These are phyloP conservation scores for Drosophila pullipes DNA, from an alignment of 2,888 invertebrate genomes.

Conservation along the genomic window DNA sequence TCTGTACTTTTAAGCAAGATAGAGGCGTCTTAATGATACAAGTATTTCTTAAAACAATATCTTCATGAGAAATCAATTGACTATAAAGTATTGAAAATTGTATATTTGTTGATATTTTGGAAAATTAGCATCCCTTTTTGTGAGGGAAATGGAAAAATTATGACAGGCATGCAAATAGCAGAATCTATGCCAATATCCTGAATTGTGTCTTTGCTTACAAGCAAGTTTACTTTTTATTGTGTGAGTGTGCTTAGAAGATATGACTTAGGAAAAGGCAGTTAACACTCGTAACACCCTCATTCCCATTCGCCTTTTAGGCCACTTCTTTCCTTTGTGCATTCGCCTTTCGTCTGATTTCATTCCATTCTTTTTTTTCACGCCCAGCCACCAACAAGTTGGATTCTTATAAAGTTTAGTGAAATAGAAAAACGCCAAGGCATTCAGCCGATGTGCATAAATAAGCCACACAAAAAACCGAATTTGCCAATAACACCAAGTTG, in stretches of 20 bases:
- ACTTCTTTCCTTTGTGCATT: constrained; percentile 47
- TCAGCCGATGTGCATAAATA: constrained; percentile 66
- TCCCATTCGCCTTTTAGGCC: constrained; percentile 8
- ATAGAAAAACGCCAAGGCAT: constrained; percentile 62
- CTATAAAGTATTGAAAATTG: neutral
- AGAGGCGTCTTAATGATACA: neutral
- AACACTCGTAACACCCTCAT: neutral
- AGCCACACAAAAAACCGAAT: constrained; percentile 65
- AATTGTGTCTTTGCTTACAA: constrained; percentile 52
- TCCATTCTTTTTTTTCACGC: constrained; percentile 22
- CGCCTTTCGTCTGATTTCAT: constrained; percentile 47
- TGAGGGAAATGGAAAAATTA: neutral
- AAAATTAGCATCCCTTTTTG: neutral
- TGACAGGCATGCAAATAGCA: constrained; percentile 18
- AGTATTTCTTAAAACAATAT: too few relatives aligned
- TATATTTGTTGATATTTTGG: neutral
- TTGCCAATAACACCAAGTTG: constrained; percentile 61
- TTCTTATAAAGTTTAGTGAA: constrained; percentile 58
- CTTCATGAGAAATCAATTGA: too few relatives aligned
- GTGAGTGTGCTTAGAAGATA: constrained; percentile 15
- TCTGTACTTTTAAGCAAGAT: neutral
- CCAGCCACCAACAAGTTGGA: constrained; percentile 59
- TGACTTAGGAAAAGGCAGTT: constrained; percentile 4
- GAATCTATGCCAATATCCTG: constrained; percentile 44
- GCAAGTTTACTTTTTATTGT: constrained; percentile 62